Percentiles rank a stretch among this genome's conserved stretches.
Evolutionary conservation across 2,113 vertebrate genomes (phyloP).

Genomic region (Pluvialis apricaria): DNA sequence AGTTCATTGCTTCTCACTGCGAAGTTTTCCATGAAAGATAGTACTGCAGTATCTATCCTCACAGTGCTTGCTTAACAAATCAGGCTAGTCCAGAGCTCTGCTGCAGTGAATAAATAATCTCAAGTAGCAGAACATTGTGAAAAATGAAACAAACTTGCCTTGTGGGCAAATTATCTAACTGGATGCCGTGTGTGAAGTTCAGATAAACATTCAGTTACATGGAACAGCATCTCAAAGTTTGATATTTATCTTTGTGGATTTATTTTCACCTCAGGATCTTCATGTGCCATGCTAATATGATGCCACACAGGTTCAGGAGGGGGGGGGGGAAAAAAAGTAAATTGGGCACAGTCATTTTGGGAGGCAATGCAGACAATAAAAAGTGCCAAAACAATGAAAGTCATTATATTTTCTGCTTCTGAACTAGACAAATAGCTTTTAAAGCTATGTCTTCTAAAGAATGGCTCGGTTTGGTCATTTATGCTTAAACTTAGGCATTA

Average conservation of each 20-base stretch:
- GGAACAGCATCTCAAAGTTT: neutral
- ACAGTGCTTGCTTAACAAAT: slow-evolving; percentile 4
- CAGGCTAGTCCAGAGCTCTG: slow-evolving; percentile 35
- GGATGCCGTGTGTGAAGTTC: slow-evolving; percentile 39
- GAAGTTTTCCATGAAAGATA: neutral
- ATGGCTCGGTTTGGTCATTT: neutral
- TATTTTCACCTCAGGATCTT: slow-evolving; percentile 57
- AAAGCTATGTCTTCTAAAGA: neutral
- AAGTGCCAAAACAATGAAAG: neutral
- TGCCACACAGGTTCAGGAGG: slow-evolving; percentile 6
- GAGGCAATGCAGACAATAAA: neutral
- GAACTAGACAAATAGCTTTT: slow-evolving; percentile 37
- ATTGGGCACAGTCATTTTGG: neutral
- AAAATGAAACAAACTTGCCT: slow-evolving; percentile 38
- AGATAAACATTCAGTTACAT: slow-evolving; percentile 34
- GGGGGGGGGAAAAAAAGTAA: neutral
- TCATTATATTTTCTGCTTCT: slow-evolving; percentile 1
- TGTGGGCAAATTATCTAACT: slow-evolving; percentile 53
- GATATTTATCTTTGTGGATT: slow-evolving; percentile 55
- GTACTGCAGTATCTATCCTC: neutral
- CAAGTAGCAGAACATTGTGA: slow-evolving; percentile 54
- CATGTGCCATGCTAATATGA: neutral
- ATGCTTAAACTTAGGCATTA: slow-evolving; percentile 31
- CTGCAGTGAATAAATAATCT: slow-evolving; percentile 60
- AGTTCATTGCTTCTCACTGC: neutral